phyloP scores from a whole-genome alignment of 2,113 vertebrate genomes.

The human (Homo sapiens) region DNA sequence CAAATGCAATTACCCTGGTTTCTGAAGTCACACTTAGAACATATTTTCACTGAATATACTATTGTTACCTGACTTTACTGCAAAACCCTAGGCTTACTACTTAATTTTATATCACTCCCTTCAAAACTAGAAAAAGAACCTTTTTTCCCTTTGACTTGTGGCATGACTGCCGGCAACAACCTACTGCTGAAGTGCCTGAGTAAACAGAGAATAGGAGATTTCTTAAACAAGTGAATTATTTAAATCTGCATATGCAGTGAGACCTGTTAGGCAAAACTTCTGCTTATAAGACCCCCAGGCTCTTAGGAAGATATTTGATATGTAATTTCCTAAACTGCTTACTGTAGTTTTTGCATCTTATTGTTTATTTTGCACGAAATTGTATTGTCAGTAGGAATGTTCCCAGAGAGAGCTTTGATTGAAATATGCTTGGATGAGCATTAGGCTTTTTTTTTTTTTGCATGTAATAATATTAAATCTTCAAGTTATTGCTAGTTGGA shows the following conservation, averaged over 20 bases:
- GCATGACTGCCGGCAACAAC: constrained; percentile 72
- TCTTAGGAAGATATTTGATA: constrained; percentile 80
- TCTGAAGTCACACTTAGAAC: neutral
- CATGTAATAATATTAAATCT: constrained; percentile 77
- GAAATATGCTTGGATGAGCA: constrained; percentile 79
- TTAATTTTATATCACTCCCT: constrained; percentile 68
- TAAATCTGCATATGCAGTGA: constrained; percentile 83
- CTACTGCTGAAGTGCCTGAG: constrained; percentile 70
- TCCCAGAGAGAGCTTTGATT: constrained; percentile 78
- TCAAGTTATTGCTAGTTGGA: constrained; percentile 65
- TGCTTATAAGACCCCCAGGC: constrained; percentile 73
- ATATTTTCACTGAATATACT: constrained; percentile 38
- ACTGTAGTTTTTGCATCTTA: constrained; percentile 77
- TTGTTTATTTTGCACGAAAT: constrained; percentile 82
- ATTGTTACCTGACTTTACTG: constrained; percentile 47
- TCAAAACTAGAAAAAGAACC: constrained; percentile 44
- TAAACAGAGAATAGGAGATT: constrained; percentile 78
- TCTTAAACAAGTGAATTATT: constrained; percentile 85
- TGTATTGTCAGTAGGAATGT: constrained; percentile 76
- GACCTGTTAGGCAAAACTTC: constrained; percentile 80
- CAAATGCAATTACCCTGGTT: neutral
- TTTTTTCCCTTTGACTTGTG: constrained; percentile 64
- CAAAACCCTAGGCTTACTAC: constrained; percentile 27
- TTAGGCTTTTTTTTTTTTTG: constrained; percentile 78
- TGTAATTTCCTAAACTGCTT: constrained; percentile 82